These are phyloP conservation scores for Anabas testudineus DNA, from an alignment of 2,797 vertebrate species.

Conservation along the genomic window DNA sequence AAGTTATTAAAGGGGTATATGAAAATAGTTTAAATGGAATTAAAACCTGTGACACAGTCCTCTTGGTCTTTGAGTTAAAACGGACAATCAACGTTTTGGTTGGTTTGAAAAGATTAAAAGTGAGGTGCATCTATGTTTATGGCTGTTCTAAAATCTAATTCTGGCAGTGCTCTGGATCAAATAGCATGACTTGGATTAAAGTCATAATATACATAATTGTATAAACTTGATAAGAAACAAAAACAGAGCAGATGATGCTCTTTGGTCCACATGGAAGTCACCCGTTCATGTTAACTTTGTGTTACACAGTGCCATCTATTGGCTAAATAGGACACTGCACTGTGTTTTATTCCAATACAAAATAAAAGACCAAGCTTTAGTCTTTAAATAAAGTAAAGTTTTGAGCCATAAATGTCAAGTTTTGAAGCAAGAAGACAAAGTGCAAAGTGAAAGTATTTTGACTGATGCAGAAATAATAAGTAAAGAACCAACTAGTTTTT, in stretches of 20 bases:
- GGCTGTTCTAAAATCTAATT: conserved; percentile 36
- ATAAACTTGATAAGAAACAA: conserved; percentile 6
- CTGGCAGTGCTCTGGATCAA: conserved; percentile 47
- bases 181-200: conserved; percentile 19
- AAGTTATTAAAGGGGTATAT: not conserved
- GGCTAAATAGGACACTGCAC: conserved; percentile 56
- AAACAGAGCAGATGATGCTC: conserved; percentile 27
- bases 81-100: conserved; percentile 30
- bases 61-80: conserved; percentile 47
- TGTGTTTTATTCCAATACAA: conserved; percentile 17
- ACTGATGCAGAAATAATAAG: conserved; percentile 24
- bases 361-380: not conserved
- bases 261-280: conserved; percentile 1
- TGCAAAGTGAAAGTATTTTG: conserved; percentile 27
- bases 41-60: conserved; percentile 40
- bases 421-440: conserved; percentile 22
- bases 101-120: conserved; percentile 35
- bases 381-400: not conserved
- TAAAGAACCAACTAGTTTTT: conserved; percentile 4
- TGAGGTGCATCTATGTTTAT: conserved; percentile 52
- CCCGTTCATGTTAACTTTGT: conserved; percentile 8
- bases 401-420: conserved; percentile 7
- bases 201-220: not conserved
- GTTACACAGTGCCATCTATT: conserved; percentile 69
- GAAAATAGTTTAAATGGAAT: conserved; percentile 6